Conservation (phyloP, 2,797 vertebrate species). For the Poeciliopsis paucimaculata region DNA sequence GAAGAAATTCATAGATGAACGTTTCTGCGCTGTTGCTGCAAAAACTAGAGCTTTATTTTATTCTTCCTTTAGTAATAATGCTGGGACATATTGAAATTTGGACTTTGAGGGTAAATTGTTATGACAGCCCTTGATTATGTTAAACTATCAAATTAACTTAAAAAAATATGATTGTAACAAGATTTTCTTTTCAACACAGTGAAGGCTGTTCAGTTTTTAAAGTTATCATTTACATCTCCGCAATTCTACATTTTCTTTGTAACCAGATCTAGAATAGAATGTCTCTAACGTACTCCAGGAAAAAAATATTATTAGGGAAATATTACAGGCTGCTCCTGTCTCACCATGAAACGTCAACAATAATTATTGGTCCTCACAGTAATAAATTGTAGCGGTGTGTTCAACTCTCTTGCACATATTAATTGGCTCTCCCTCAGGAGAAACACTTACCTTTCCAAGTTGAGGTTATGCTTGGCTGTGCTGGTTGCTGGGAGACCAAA, state of each 20-base stretch:
- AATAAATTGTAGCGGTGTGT: not conserved
- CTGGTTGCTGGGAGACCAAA: not conserved
- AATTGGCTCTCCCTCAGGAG: constrained; percentile 1
- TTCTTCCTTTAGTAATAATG: not conserved
- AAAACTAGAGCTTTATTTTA: not conserved
- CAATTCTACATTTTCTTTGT: not conserved
- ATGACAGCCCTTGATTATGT: not conserved
- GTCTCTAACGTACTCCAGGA: not conserved
- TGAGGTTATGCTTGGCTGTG: not conserved
- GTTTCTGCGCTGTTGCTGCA: not conserved
- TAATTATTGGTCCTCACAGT: not conserved
- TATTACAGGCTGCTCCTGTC: not conserved
- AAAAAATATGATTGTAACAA: not conserved
- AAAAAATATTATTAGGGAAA: not conserved
- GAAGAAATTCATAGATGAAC: not conserved
- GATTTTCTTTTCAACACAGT: not conserved
- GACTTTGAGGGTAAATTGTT: not conserved
- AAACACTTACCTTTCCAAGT: not conserved
- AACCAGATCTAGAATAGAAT: not conserved
- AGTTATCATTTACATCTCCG: not conserved
- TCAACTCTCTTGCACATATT: not conserved
- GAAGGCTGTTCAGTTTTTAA: not conserved
- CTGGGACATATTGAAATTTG: not conserved
- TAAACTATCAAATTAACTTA: not conserved
- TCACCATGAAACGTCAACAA: not conserved